These are phyloP conservation scores for Elymnias hypermnestra DNA, from an alignment of 1,140 invertebrate species.

Conservation along the genomic window DNA sequence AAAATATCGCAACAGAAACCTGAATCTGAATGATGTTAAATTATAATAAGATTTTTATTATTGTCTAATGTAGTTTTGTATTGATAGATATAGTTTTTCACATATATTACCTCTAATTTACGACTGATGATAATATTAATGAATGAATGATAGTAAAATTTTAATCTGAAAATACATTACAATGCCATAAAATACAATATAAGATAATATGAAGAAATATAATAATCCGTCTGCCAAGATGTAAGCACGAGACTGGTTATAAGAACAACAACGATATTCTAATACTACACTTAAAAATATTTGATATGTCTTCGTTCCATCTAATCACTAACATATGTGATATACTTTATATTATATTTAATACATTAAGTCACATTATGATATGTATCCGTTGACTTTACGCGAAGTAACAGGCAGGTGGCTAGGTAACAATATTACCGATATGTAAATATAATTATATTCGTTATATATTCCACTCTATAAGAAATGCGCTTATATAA, in stretches of 20 bases:
- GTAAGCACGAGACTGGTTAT: slow-evolving; percentile 36
- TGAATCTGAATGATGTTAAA: too few species aligned
- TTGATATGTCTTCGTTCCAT: slow-evolving; percentile 53
- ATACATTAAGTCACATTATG: slow-evolving; percentile 38
- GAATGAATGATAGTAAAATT: too few species aligned
- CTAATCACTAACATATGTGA: slow-evolving; percentile 31
- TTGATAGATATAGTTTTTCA: too few species aligned
- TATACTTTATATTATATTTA: slow-evolving; percentile 31
- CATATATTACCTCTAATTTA: too few species aligned
- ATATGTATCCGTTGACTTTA: slow-evolving; percentile 45
- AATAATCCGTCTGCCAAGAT: background rate
- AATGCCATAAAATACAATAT: too few species aligned
- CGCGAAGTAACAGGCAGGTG: slow-evolving; percentile 35
- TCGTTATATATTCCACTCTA: slow-evolving; percentile 31
- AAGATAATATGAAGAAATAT: too few species aligned
- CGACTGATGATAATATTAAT: too few species aligned
- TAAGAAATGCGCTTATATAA: slow-evolving; percentile 31
- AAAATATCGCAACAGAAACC: too few species aligned
- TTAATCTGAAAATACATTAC: too few species aligned
- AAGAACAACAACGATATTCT: slow-evolving; percentile 64
- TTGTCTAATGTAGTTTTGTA: too few species aligned
- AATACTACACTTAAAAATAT: slow-evolving; percentile 57
- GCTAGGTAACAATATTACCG: slow-evolving; percentile 32
- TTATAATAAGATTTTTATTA: too few species aligned
- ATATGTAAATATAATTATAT: slow-evolving; percentile 24